Percentiles rank a stretch among this genome's conserved stretches.
Conservation (phyloP, 2,888 invertebrate species). For the Drosophila colorata region DNA sequence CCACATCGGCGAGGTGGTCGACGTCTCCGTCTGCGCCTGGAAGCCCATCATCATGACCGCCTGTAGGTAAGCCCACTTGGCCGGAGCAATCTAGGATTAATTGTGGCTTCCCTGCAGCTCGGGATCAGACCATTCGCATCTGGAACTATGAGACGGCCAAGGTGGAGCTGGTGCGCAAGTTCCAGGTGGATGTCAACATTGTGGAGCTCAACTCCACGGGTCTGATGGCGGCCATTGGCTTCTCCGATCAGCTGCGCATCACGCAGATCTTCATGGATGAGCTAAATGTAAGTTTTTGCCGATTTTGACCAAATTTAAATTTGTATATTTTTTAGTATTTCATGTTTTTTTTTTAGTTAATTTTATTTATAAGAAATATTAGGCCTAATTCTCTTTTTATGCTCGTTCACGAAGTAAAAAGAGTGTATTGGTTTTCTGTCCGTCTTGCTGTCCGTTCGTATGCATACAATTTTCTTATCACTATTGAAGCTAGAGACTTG, state of each 20-base stretch:
- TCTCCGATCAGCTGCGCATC: conserved; percentile 95
- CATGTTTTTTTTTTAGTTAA: no score
- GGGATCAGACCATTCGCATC: conserved; percentile 93
- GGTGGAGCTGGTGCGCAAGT: conserved; percentile 92
- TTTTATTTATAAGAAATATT: no score
- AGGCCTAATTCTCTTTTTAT: no score
- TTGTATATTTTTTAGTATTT: no score
- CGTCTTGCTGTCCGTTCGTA: no score
- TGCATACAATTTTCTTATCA: no score
- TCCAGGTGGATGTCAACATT: conserved; percentile 90
- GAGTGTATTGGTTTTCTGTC: no score
- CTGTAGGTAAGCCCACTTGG: conserved; percentile 67
- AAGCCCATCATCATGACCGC: conserved; percentile 95
- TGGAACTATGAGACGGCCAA: conserved; percentile 96
- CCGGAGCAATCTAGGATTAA: background rate
- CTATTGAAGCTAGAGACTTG: no score
- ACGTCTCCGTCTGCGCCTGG: conserved; percentile 94
- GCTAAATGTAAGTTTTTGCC: conserved; percentile 86
- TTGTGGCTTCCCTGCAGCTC: conserved; percentile 77
- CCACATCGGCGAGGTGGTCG: conserved; percentile 93
- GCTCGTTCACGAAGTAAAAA: no score
- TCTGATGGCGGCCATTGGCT: conserved; percentile 94
- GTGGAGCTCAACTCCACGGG: conserved; percentile 92
- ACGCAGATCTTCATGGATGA: conserved; percentile 96
- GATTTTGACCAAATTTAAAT: no score